Conservation (phyloP, 2,797 vertebrate genomes). For the Danionella dracula region DNA sequence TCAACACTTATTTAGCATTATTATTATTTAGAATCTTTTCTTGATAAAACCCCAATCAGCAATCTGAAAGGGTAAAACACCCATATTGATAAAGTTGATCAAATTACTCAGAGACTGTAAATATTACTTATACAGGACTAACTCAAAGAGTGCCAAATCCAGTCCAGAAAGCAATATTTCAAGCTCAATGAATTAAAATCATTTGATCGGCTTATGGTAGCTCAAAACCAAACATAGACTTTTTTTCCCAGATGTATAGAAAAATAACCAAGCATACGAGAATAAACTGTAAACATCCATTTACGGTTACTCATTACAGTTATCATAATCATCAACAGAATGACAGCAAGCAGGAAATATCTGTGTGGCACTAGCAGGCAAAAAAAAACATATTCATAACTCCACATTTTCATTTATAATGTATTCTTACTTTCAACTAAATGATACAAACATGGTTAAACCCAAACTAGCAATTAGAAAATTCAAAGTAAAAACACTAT, state of each 20-base stretch:
- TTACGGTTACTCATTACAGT: neutral
- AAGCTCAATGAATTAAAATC: neutral
- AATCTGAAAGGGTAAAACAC: too few relatives aligned
- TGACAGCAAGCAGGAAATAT: neutral
- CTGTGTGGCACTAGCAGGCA: neutral
- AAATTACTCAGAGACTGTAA: too few relatives aligned
- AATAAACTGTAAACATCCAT: neutral
- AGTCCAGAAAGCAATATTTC: neutral
- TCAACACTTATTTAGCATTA: too few relatives aligned
- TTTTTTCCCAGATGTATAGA: neutral
- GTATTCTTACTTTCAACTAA: too few relatives aligned
- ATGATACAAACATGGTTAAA: too few relatives aligned
- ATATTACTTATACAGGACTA: too few relatives aligned
- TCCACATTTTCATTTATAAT: too few relatives aligned
- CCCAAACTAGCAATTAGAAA: too few relatives aligned
- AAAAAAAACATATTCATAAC: neutral
- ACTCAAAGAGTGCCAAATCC: neutral
- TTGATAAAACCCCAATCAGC: too few relatives aligned
- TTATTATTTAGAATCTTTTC: too few relatives aligned
- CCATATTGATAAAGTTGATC: too few relatives aligned
- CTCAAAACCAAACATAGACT: neutral
- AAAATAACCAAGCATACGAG: neutral
- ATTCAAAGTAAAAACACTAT: too few relatives aligned
- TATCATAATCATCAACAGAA: neutral
- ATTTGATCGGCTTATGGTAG: neutral